Evolutionary conservation across 2,113 vertebrate genomes (phyloP).

Genomic region (Pyrgilauda ruficollis): DNA sequence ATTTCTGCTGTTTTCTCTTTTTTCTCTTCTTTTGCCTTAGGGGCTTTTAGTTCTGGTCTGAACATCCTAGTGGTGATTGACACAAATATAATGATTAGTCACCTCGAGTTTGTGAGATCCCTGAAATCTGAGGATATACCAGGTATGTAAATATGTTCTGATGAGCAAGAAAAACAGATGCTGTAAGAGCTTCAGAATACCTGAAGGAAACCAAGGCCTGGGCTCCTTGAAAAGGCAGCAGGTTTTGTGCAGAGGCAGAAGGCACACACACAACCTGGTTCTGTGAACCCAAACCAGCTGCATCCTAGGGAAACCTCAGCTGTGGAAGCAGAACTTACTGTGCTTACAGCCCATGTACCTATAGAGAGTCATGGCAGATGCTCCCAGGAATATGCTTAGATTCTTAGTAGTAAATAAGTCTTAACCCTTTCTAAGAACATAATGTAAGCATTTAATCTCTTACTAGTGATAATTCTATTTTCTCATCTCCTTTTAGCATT

Average conservation of each 20-base stretch:
- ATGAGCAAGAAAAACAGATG: not conserved
- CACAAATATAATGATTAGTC: slow-evolving; percentile 93
- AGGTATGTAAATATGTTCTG: slow-evolving; percentile 70
- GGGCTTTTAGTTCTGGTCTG: slow-evolving; percentile 69
- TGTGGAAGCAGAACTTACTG: not conserved
- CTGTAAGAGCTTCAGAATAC: not conserved
- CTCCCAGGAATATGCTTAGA: not conserved
- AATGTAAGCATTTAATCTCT: not conserved
- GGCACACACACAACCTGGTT: not conserved
- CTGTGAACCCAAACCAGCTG: not conserved
- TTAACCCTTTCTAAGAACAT: not conserved
- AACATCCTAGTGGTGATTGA: slow-evolving; percentile 86
- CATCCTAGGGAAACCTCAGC: not conserved
- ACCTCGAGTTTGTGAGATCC: slow-evolving; percentile 86
- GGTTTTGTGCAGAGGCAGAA: not conserved
- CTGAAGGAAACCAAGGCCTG: not conserved
- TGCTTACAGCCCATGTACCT: not conserved
- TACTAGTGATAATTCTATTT: not conserved
- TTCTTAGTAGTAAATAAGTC: not conserved
- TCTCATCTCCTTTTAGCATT: not conserved
- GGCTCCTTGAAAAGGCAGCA: not conserved
- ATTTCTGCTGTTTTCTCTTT: not conserved
- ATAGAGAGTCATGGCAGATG: not conserved
- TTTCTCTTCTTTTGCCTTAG: not conserved
- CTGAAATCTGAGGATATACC: slow-evolving; percentile 80